Evolutionary conservation across 2,113 vertebrate genomes (phyloP).

Genomic region (Callopanchax toddi): DNA sequence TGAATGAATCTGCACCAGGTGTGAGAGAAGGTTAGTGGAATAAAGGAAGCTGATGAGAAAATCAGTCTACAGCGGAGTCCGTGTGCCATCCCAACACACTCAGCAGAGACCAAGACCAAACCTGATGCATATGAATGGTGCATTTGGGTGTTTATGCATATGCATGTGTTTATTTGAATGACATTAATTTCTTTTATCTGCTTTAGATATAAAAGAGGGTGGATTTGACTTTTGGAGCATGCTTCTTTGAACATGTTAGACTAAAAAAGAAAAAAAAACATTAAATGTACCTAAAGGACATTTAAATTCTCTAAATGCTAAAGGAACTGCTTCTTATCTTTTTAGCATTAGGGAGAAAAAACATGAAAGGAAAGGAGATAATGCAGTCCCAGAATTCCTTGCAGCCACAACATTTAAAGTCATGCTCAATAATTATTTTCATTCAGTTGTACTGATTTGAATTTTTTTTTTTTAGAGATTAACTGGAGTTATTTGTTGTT

Average conservation of each 20-base stretch:
- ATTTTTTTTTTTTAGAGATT: too few relatives aligned
- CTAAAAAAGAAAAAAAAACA: too few relatives aligned
- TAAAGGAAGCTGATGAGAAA: conserved; percentile 50
- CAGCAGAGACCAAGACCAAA: conserved; percentile 22
- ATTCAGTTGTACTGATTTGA: background rate
- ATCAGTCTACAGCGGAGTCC: conserved; percentile 24
- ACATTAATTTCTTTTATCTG: background rate
- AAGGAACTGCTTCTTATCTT: background rate
- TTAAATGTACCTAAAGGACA: background rate
- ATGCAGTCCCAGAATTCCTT: background rate
- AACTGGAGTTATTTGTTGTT: too few relatives aligned
- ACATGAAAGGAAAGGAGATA: background rate
- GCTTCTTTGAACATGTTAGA: too few relatives aligned
- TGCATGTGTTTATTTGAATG: background rate
- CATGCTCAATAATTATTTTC: background rate
- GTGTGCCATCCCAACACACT: conserved; percentile 15
- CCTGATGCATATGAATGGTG: conserved; percentile 16
- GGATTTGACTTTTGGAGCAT: background rate
- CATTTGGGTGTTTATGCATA: background rate
- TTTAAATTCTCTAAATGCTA: background rate
- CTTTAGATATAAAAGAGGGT: background rate
- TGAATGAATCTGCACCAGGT: conserved; percentile 59
- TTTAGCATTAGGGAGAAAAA: background rate
- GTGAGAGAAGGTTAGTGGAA: conserved; percentile 28
- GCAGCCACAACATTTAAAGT: background rate